These are phyloP conservation scores for Adelognathus sp. DNA, from an alignment of 2,888 invertebrate genomes.

Conservation along the genomic window DNA sequence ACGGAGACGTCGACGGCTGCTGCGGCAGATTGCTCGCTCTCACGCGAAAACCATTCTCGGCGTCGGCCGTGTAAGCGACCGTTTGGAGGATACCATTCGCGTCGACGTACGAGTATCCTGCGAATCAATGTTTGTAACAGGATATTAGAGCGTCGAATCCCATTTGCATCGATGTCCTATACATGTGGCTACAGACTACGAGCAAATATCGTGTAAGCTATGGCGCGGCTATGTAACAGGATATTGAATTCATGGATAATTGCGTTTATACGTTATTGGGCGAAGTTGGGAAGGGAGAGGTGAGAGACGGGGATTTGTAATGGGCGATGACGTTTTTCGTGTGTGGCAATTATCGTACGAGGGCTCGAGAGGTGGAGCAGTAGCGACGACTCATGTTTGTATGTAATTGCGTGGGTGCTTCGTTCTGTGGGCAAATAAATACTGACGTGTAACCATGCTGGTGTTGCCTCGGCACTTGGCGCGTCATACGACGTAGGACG, in stretches of 20 bases:
- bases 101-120: conserved; percentile 87
- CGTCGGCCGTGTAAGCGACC: conserved; percentile 85
- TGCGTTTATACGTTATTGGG: not conserved
- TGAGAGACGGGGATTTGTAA: not conserved
- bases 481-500: conserved; percentile 25
- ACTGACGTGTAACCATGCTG: not conserved
- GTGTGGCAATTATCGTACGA: not conserved
- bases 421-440: not conserved
- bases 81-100: conserved; percentile 86
- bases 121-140: conserved; percentile 26
- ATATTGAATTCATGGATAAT: conserved; percentile 1
- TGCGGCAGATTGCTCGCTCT: conserved; percentile 84
- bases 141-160: no score
- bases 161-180: no score
- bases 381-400: not conserved
- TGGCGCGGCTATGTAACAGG: not conserved
- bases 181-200: no score
- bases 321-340: not conserved
- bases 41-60: conserved; percentile 85
- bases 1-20: conserved; percentile 70
- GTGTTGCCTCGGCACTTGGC: not conserved
- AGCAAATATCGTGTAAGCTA: no score
- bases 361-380: not conserved
- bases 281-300: not conserved
- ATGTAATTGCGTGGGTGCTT: not conserved